Base-by-base conservation (phyloP, 2,888 invertebrate genomes). In the Plusia festucae region DNA sequence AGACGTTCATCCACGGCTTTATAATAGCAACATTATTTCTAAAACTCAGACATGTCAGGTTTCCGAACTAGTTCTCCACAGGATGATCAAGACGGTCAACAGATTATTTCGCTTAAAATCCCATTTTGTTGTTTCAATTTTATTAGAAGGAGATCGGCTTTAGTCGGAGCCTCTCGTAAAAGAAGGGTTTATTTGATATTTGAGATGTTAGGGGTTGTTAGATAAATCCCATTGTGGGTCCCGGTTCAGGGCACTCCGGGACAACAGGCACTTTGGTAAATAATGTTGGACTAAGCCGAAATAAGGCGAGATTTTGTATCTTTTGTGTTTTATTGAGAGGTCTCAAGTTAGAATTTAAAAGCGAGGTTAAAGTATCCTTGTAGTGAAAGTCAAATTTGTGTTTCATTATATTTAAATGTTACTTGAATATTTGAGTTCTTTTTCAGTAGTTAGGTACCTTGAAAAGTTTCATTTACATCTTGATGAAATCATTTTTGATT, bases 131-230 rank as follows among this genome's bases (percentile, higher is more conserved):
- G 46, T 49, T 49, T 49, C 51, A 55, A 59, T 55, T 72, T 68
- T 18, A 53, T 70, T 70, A 46, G n/a, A 32, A 56, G 56, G 24
- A 61, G 32, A 62, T 75, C 63, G 75, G 70, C 20, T 63, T 40
- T 53, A 40, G 22, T 70, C 60, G 74, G 60, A 44, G 34, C 40
- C 54, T 20, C 56, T 70, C 60, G 68, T 57, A 44, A 51, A 34
- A 22, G 60, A 68, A 55, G 63, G 70, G 60, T 73, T 58, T 59
- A 75, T 72, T 70, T 67, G 73, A 76, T 60, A 63, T 73, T 32
- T 62, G 66, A 54, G 22, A 24, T 54, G 61, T 76, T 40, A 60
- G 65, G 71, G 56, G 49, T 52, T 34, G 51, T 40, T 46, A 46
- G 44, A 5, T 44, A 58, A 60, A 60, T 64, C 70, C 53, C 46